A percentile compares a stretch with the other conserved stretches of the same genome.
phyloP scores from a whole-genome alignment of 1,140 invertebrate genomes.

The Brachionus manjavacas region DNA sequence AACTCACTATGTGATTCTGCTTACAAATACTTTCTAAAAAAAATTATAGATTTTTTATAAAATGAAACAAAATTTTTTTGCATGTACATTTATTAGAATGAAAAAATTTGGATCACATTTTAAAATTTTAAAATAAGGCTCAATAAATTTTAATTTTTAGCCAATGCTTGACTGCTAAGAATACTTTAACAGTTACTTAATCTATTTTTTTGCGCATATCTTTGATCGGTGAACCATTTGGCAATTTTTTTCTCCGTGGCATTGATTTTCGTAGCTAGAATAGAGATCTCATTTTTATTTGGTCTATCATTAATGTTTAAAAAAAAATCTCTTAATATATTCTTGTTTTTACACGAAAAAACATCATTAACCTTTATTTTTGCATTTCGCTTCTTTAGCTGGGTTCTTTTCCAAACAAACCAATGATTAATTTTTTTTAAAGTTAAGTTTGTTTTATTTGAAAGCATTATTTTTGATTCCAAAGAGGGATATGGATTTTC shows the following conservation, averaged over 20 bases:
- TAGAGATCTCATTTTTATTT: background rate
- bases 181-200: background rate
- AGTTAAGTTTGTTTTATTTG: background rate
- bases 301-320: constrained; percentile 7
- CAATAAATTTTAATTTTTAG: background rate
- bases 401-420: background rate
- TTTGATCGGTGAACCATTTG: background rate
- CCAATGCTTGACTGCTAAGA: background rate
- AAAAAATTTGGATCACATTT: background rate
- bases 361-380: background rate
- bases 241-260: background rate
- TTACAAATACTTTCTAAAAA: background rate
- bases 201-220: background rate
- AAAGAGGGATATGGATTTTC: background rate
- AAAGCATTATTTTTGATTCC: background rate
- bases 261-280: background rate
- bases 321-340: background rate
- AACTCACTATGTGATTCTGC: background rate
- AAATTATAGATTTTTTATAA: background rate
- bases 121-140: background rate
- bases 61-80: background rate
- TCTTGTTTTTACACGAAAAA: background rate
- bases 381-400: background rate
- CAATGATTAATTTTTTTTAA: background rate
- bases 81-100: background rate